Conservation (phyloP, 2,797 vertebrate genomes). For the Acropternis orthonyx region DNA sequence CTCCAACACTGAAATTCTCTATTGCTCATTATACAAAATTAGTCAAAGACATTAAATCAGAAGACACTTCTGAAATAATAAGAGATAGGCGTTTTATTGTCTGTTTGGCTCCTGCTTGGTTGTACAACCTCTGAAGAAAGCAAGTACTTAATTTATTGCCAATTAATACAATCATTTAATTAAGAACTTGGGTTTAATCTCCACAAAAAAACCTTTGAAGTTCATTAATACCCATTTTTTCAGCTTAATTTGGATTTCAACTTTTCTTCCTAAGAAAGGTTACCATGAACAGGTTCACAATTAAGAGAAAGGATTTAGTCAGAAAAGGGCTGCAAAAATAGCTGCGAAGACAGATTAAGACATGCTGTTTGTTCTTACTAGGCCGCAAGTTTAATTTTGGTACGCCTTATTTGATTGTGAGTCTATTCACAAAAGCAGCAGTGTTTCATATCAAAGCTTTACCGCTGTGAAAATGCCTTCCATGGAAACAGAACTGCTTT, state of each 20-base stretch:
- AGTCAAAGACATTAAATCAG: background rate
- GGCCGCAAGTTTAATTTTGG: background rate
- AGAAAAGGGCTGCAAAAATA: background rate
- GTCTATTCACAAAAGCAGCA: background rate
- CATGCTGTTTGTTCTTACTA: background rate
- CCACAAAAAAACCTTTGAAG: background rate
- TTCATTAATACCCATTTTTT: background rate
- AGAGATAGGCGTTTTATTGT: background rate
- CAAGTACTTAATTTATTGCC: background rate
- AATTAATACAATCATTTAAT: background rate
- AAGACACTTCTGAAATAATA: background rate
- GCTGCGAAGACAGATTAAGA: background rate
- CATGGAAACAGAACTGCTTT: background rate
- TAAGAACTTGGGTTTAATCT: background rate
- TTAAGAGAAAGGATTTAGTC: background rate
- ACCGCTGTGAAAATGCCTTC: background rate
- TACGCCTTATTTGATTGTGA: background rate
- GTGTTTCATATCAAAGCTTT: background rate
- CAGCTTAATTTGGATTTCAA: background rate
- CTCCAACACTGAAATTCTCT: background rate
- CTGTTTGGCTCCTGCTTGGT: background rate
- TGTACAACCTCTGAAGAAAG: background rate
- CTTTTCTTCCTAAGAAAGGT: background rate
- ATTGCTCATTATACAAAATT: background rate
- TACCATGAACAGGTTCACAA: background rate